Evolutionary conservation across 1,140 invertebrate genomes (phyloP), one percentile per base, ranked within the genome.

Genomic region (Heliconius hermathena): DNA sequence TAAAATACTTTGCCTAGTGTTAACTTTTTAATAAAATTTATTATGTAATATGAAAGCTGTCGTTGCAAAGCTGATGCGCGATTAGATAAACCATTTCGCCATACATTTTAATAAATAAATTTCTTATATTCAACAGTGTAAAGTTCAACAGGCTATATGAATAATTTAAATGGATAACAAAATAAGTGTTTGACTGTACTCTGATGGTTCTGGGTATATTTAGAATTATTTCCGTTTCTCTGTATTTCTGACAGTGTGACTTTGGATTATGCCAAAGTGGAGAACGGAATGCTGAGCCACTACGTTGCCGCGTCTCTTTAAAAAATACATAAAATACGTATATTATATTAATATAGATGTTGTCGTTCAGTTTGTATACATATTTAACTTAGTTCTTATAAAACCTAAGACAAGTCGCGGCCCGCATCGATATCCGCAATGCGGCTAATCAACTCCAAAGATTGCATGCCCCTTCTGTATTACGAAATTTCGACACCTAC

Each of bases 401-500:
- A 20, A 57, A 57, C 1, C 73, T 16, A 74, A 74, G 73, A 74
- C 29, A 54, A n/a, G 33, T 74, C 16, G 29, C 66, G 49, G 16
- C n/a, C 71, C 75, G 74, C 57, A 60, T 71, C 75, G 74, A 81
- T 77, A 79, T 78, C 80, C 76, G 78, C 82, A 83, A 57, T 83
- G 82, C 82, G 82, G 82, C 36, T 77, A 81, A 79, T 83, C 80
- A 77, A 81, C 38, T 72, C 79, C 78, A 79, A 49, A 78, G 71
- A 81, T 81, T 81, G 82, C 82, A 83, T 83, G 79, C 66, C 66
- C 66, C 36, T 77, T 76, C 66, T 46, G 16, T 70, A 79, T 79
- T 83, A 76, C 60, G 78, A 70, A 70, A 80, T 82, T 83, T 83
- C 82, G 82, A 74, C 82, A 80, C 70, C 78, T 79, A 74, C 71